These are phyloP conservation scores for Ridgeia piscesae DNA, from an alignment of 1,140 invertebrate species.

Conservation along the genomic window DNA sequence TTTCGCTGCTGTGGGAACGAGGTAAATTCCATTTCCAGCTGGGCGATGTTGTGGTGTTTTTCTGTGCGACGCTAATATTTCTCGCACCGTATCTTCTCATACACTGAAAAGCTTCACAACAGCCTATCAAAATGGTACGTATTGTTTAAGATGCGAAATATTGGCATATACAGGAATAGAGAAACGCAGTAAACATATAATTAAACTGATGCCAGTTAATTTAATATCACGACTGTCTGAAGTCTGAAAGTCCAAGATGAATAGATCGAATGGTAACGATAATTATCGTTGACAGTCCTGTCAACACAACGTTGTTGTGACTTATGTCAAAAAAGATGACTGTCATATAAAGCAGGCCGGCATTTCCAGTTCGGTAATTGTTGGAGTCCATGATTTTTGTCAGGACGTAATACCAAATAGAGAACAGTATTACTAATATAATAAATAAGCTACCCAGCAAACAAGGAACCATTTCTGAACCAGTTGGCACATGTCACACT, in stretches of 20 bases:
- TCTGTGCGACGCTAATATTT: not conserved
- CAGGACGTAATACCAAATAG: no score
- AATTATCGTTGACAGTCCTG: not conserved
- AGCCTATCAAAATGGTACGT: not conserved
- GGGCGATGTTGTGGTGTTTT: not conserved
- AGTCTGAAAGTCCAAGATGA: no score
- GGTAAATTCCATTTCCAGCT: not conserved
- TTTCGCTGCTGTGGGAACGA: slow-evolving; percentile 3
- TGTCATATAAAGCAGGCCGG: no score
- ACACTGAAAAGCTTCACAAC: not conserved
- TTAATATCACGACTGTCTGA: no score
- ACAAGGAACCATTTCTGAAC: no score
- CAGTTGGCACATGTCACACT: no score
- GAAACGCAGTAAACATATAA: not conserved
- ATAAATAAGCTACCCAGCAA: no score
- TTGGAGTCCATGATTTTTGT: no score
- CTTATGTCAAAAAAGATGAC: no score
- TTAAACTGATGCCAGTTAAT: not conserved
- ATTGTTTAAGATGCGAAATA: not conserved
- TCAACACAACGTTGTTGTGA: not conserved
- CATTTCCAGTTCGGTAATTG: no score
- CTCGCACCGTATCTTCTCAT: not conserved
- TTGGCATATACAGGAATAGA: not conserved
- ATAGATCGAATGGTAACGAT: no score
- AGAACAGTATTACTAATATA: no score